Evolutionary conservation across 2,888 invertebrate species (phyloP).

Genomic region (Drosophila neutralis): DNA sequence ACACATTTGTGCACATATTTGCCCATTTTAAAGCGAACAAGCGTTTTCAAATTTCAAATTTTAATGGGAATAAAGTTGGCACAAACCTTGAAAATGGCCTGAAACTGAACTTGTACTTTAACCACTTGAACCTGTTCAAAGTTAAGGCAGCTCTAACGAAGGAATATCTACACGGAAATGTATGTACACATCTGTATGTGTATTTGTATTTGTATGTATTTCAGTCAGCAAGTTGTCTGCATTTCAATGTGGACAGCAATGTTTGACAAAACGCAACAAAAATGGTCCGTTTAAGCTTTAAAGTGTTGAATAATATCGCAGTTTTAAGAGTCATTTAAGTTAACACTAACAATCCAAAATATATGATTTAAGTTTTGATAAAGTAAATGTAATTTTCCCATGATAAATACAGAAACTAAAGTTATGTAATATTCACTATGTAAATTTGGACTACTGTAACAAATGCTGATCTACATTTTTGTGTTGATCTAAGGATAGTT

Average conservation of each 20-base stretch:
- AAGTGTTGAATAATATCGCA: not conserved
- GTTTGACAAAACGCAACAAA: not conserved
- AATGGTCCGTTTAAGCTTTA: not conserved
- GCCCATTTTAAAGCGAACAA: conserved; percentile 56
- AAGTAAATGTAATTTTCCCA: not conserved
- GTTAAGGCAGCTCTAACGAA: conserved; percentile 2
- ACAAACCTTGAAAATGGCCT: conserved; percentile 32
- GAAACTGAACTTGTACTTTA: conserved; percentile 20
- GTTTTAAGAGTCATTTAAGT: not conserved
- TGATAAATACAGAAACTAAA: not conserved
- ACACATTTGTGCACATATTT: conserved; percentile 72
- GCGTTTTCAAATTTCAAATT: conserved; percentile 22
- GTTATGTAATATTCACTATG: not conserved
- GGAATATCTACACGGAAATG: not conserved
- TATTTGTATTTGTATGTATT: not conserved
- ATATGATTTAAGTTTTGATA: not conserved
- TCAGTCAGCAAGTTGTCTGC: not conserved
- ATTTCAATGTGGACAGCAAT: not conserved
- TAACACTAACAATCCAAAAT: not conserved
- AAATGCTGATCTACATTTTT: not conserved
- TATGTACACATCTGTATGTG: not conserved
- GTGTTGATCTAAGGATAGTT: not conserved
- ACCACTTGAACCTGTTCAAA: conserved; percentile 46
- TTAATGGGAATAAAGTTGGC: conserved; percentile 49
- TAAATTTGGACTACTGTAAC: not conserved